Evolutionary conservation across 2,888 invertebrate genomes (phyloP), one percentile per base, ranked within the genome.

Genomic region (Eupithecia inturbata): DNA sequence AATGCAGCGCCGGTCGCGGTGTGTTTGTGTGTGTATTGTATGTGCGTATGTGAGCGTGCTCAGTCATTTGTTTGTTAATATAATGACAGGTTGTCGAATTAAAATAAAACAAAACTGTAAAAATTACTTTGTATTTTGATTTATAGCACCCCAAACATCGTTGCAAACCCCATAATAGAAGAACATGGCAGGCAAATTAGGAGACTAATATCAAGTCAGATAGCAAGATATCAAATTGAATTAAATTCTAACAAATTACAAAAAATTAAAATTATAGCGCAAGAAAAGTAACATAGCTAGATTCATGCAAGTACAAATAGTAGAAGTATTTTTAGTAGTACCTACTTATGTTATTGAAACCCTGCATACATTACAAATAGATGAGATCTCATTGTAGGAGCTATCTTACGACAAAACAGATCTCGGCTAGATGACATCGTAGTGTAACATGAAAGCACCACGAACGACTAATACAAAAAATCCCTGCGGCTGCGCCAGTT

Each of bases 61-160:
- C 93, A 94, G 94, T 94, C 94, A 94, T 94, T 94, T 93, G 93
- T 94, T 94, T 94, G 94, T 94, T 94, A 96, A 96, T 96, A 96
- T 96, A 96, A 96, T 96, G 96, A 96, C 96, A 96, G 96, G 96
- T 96, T 96, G 96, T 96, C 96, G 95, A 96, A 96, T 96, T 96
- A 96, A 96, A 95, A 94, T 95, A 94, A 92, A 93, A 92, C 89
- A 92, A 92, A 91, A 89, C 92, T 93, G 91, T 92, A 93, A 94
- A 93, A 93, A 91, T 90, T 90, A 89, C 82, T 79, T 76, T 82
- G 86, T 74, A 83, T 92, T 90, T 92, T 74, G 89, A 49, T 63
- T 26, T 67, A 28, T 28, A 36, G n/a, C 14, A 39, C 36, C 39
- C 49, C 16, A 26, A 73, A 67, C 63, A 36, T 63, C 49, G 9